These are phyloP conservation scores for Lagopus muta DNA, from an alignment of 2,113 vertebrate genomes.

Conservation along the genomic window DNA sequence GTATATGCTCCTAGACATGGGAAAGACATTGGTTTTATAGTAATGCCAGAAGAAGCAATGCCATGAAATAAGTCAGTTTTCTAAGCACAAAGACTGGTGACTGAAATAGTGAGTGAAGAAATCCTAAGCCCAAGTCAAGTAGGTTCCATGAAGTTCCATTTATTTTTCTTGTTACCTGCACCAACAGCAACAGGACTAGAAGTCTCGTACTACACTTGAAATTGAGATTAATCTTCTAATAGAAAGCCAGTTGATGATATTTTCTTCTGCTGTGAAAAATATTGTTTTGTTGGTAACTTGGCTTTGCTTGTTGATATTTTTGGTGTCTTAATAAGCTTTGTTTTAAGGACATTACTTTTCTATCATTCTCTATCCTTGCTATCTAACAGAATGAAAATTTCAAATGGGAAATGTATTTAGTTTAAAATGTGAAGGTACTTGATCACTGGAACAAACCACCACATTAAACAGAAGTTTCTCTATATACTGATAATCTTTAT, in stretches of 20 bases:
- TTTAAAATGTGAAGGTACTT: neutral
- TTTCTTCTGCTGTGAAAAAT: neutral
- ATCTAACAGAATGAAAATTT: neutral
- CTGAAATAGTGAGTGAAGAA: neutral
- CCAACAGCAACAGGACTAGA: neutral
- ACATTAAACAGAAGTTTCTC: neutral
- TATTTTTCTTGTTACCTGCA: neutral
- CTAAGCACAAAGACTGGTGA: neutral
- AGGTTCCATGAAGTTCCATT: neutral
- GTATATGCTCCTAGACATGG: neutral
- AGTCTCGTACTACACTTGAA: neutral
- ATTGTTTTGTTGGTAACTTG: rapidly evolving
- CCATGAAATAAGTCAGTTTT: neutral
- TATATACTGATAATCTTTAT: neutral
- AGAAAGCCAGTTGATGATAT: neutral
- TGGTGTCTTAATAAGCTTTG: neutral
- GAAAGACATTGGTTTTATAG: neutral
- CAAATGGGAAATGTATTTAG: neutral
- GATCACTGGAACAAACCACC: neutral
- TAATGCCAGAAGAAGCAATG: neutral
- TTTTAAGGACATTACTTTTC: neutral
- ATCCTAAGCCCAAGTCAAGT: neutral
- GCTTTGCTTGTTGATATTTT: neutral
- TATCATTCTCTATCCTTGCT: neutral
- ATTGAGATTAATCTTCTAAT: neutral